phyloP scores from a whole-genome alignment of 2,888 invertebrate species.

The Anoplius nigerrimus region DNA sequence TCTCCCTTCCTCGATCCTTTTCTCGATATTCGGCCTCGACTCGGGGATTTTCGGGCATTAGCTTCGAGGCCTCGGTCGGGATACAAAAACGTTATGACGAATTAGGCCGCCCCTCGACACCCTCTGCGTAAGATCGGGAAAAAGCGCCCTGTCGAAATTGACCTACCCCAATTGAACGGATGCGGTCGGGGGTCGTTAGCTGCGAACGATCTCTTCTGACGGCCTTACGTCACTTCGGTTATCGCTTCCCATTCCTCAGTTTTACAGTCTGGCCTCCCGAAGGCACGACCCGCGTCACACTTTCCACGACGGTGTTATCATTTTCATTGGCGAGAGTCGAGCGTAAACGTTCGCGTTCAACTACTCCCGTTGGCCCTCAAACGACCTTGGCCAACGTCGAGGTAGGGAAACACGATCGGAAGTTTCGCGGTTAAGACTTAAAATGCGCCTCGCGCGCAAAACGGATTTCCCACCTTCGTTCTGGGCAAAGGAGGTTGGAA shows the following conservation, averaged over 20 bases:
- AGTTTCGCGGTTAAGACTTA: no score
- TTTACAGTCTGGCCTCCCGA: no score
- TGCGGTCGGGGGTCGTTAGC: conserved; percentile 63
- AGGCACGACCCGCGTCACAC: no score
- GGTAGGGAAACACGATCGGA: no score
- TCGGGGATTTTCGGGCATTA: conserved; percentile 55
- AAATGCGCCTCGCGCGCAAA: no score
- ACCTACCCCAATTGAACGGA: conserved; percentile 68
- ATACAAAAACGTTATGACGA: conserved; percentile 66
- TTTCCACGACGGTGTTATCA: no score
- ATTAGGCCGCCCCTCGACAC: conserved; percentile 63
- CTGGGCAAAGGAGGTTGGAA: no score
- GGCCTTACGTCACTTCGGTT: conserved; percentile 1
- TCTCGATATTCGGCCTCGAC: background rate
- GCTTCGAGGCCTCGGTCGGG: conserved; percentile 53
- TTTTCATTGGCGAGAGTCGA: no score
- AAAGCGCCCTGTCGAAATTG: conserved; percentile 38
- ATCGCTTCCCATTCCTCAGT: background rate
- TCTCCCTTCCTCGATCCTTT: conserved; percentile 12
- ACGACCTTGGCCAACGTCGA: no score
- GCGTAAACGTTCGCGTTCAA: no score
- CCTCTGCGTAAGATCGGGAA: conserved; percentile 53
- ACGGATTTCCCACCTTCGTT: no score
- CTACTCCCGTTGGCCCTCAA: no score
- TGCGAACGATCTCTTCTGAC: conserved; percentile 34